These are phyloP conservation scores for Anastatus disparis DNA, from an alignment of 1,140 invertebrate genomes.

Conservation along the genomic window DNA sequence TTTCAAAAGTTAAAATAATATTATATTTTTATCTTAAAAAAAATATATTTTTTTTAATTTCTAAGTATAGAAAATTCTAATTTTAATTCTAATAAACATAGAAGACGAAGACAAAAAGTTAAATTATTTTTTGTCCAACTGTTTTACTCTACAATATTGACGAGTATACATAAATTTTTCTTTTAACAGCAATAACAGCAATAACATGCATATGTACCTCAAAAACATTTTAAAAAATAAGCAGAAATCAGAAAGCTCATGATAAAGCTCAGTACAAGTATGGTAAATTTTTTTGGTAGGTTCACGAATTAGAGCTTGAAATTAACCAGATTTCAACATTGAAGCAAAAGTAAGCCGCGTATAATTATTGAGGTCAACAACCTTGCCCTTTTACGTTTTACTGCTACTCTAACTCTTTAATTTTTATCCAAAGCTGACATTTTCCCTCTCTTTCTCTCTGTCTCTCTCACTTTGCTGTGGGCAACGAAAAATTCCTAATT, in stretches of 20 bases:
- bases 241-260: not conserved
- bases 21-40: too few relatives aligned
- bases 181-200: too few relatives aligned
- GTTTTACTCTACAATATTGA: too few relatives aligned
- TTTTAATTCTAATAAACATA: too few relatives aligned
- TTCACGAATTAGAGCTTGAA: slow-evolving; percentile 27
- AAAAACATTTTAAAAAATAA: too few relatives aligned
- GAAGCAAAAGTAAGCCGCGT: not conserved
- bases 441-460: not conserved
- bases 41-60: too few relatives aligned
- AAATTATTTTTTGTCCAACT: too few relatives aligned
- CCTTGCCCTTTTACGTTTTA: not conserved
- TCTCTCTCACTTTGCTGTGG: not conserved
- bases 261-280: slow-evolving; percentile 38
- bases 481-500: slow-evolving; percentile 37
- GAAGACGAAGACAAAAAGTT: too few relatives aligned
- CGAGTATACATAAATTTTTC: too few relatives aligned
- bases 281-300: slow-evolving; percentile 43
- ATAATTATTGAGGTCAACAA: slow-evolving; percentile 26
- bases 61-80: too few relatives aligned
- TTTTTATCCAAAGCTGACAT: not conserved
- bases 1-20: too few relatives aligned
- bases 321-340: not conserved
- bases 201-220: too few relatives aligned
- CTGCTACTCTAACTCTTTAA: slow-evolving; percentile 12